Conservation (phyloP, 2,797 vertebrate species). For the Lithobates sylvaticus region DNA sequence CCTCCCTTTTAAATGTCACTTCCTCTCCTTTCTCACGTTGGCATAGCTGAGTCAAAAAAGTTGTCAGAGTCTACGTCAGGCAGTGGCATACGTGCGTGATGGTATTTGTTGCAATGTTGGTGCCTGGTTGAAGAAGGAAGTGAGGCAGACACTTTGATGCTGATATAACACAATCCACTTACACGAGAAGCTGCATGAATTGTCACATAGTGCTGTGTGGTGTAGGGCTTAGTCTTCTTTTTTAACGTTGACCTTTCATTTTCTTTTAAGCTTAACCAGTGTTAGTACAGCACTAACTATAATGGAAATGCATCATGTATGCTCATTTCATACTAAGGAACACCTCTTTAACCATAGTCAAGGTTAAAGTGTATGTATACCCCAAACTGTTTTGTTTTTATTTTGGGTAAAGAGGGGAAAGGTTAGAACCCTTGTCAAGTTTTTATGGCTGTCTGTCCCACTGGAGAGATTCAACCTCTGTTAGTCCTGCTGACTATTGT, state of each 20-base stretch:
- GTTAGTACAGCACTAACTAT: not conserved
- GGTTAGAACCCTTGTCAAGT: too few species aligned
- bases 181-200: not conserved
- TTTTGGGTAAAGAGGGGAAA: too few species aligned
- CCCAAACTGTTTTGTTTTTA: too few species aligned
- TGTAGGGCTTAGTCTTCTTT: not conserved
- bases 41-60: slow-evolving; percentile 54
- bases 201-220: not conserved
- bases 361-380: too few species aligned
- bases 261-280: not conserved
- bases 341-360: too few species aligned
- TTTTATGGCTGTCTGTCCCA: too few species aligned
- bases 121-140: slow-evolving; percentile 52
- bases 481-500: too few species aligned
- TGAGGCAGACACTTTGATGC: slow-evolving; percentile 40
- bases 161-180: slow-evolving; percentile 34
- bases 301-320: too few species aligned
- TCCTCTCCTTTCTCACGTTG: slow-evolving; percentile 44
- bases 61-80: slow-evolving; percentile 31
- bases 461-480: too few species aligned
- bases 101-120: slow-evolving; percentile 41
- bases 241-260: not conserved
- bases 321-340: too few species aligned
- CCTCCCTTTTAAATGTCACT: slow-evolving; percentile 12
- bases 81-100: slow-evolving; percentile 19